Conservation (phyloP, 2,113 vertebrate species). For the Heloderma charlesbogerti region DNA sequence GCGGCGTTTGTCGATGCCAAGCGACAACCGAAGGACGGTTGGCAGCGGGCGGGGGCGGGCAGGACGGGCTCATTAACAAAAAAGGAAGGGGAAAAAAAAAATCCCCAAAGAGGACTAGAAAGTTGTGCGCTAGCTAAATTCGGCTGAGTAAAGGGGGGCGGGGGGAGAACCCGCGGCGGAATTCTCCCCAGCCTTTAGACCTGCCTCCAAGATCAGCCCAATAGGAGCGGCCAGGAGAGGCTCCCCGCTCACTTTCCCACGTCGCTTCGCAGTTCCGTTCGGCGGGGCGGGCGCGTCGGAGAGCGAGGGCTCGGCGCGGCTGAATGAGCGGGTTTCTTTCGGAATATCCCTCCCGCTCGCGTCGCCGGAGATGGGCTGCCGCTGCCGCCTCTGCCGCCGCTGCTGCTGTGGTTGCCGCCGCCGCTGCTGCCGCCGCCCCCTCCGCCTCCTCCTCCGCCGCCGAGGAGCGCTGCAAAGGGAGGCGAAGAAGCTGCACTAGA, state of each 20-base stretch:
- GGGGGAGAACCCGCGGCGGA: background rate
- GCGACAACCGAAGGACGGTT: background rate
- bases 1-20: background rate
- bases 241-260: constrained; percentile 84
- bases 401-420: background rate
- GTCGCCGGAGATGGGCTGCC: constrained; percentile 62
- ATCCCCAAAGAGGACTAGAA: constrained; percentile 58
- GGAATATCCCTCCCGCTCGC: constrained; percentile 70
- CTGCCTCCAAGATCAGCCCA: constrained; percentile 92
- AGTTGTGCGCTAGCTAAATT: background rate
- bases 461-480: constrained; percentile 56
- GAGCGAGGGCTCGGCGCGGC: constrained; percentile 62
- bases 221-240: constrained; percentile 93
- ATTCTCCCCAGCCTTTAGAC: constrained; percentile 85
- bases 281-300: constrained; percentile 85
- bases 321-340: constrained; percentile 78
- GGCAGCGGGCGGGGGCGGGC: background rate
- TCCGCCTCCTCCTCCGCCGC: constrained; percentile 30
- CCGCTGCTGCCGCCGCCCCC: constrained; percentile 25
- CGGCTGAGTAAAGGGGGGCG: background rate
- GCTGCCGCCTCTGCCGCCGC: constrained; percentile 29
- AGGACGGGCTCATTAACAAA: background rate
- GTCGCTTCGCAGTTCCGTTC: constrained; percentile 89
- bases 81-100: background rate
- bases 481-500: constrained; percentile 34